A percentile compares a stretch with the other conserved stretches of the same genome.
Evolutionary conservation across 1,140 invertebrate species (phyloP).

Genomic region (Patella vulgata): DNA sequence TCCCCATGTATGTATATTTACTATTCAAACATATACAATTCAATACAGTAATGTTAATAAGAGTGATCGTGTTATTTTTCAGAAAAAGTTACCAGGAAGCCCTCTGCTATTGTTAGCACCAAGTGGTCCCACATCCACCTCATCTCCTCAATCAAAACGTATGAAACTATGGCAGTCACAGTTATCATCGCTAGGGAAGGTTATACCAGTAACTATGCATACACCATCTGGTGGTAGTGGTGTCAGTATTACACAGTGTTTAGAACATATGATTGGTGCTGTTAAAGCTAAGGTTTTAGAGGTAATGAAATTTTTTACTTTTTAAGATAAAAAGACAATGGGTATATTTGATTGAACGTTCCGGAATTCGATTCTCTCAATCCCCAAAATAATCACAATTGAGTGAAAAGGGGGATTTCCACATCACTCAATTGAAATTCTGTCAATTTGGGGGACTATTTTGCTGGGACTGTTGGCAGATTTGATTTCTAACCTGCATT

Average conservation of each 20-base stretch:
- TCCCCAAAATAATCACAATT: too few relatives aligned
- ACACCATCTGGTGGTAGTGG: constrained; percentile 50
- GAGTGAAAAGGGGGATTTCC: not conserved
- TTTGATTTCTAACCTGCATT: too few relatives aligned
- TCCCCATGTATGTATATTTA: too few relatives aligned
- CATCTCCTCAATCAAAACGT: constrained; percentile 68
- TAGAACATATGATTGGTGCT: constrained; percentile 78
- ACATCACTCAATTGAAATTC: too few relatives aligned
- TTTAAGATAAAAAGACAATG: not conserved
- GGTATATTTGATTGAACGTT: too few relatives aligned
- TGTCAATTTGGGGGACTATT: too few relatives aligned
- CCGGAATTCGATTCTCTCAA: too few relatives aligned
- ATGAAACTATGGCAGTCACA: constrained; percentile 78
- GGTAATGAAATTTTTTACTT: constrained; percentile 32
- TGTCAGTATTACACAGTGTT: constrained; percentile 65
- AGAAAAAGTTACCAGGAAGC: constrained; percentile 79
- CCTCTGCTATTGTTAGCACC: constrained; percentile 78
- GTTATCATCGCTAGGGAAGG: constrained; percentile 76
- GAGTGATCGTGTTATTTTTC: too few relatives aligned
- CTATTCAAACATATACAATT: too few relatives aligned
- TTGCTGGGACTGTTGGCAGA: too few relatives aligned
- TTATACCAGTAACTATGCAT: constrained; percentile 73
- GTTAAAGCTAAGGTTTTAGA: constrained; percentile 78
- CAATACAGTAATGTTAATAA: too few relatives aligned
- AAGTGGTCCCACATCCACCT: constrained; percentile 65